Base-by-base conservation (phyloP, 2,888 invertebrate species). In the Hypomecis atomaria region DNA sequence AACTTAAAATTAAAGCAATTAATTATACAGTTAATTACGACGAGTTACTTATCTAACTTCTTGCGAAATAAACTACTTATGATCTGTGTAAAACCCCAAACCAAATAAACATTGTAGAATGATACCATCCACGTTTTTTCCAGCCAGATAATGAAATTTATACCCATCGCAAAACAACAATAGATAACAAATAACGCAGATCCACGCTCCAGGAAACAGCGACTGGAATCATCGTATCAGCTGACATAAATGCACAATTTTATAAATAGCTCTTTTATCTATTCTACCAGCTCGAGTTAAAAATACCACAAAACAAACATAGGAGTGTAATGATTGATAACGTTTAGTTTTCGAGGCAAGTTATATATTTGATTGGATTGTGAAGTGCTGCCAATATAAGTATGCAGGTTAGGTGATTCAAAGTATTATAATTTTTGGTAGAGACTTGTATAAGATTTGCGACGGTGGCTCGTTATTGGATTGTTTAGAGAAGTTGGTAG, bases 251-350 rank as follows among this genome's bases (percentile, higher is more conserved):
- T 49, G 43, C 59, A 59, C 6, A 6, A 59, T 49, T 56, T 47
- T 56, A 56, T 56, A 34, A 56, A 56, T 56, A 56, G 47, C 47
- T 47, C 23, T 45, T 36, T 43, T 56, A 56, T 56, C 56, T 47
- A 56, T 38, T n/a, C 45, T 38, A 45, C 13, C 37, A 37, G 37
- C 23, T 10, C 10, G 40, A 40, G 52, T 62, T 45, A 13, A 62
- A 56, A 34, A 54, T 50, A 45, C 45, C 50, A 56, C 10, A 59
- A 38, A 54, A 59, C 10, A 56, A 45, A 56, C 37, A 52, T 38
- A 54, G n/a, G 37, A 38, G 40, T 59, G 23, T 23, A 3, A 59
- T 68, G 66, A 70, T 68, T 70, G 62, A 66, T 70, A 60, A 59
- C 57, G 43, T 55, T 63, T 59, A 62, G 69, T 71, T 70, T 65